A percentile compares a stretch with the other conserved stretches of the same genome.
These are phyloP conservation scores for Ornithoptera alexandrae DNA, from an alignment of 2,888 invertebrate genomes.

Conservation along the genomic window DNA sequence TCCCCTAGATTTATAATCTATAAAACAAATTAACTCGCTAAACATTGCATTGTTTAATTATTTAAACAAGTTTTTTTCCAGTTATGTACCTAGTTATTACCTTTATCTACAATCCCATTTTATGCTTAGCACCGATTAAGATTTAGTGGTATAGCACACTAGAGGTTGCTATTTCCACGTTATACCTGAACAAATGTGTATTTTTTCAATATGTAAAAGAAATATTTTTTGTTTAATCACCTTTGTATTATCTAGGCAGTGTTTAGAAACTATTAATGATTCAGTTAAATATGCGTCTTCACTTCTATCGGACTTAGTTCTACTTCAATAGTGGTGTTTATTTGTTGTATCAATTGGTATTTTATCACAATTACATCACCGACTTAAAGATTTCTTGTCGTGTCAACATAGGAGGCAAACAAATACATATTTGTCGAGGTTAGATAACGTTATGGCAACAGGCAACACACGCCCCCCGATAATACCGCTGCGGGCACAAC, in stretches of 20 bases:
- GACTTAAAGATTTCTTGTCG: constrained; percentile 39
- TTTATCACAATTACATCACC: constrained; percentile 44
- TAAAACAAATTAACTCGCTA: background rate
- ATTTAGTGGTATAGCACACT: too few species aligned
- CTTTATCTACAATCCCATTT: too few species aligned
- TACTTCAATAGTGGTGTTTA: background rate
- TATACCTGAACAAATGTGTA: too few species aligned
- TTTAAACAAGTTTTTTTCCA: background rate
- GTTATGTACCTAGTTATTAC: too few species aligned
- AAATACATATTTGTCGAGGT: constrained; percentile 35
- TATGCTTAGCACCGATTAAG: background rate
- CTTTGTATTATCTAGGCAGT: too few species aligned
- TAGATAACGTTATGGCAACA: constrained; percentile 49
- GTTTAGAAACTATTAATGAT: too few species aligned
- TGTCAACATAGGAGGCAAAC: constrained; percentile 36
- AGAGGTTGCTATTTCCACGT: too few species aligned
- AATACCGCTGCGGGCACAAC: constrained; percentile 46
- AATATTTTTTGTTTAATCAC: too few species aligned
- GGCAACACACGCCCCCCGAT: constrained; percentile 52
- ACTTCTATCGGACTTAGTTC: background rate
- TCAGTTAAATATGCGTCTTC: background rate
- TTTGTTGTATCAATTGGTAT: constrained; percentile 19
- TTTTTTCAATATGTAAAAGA: too few species aligned
- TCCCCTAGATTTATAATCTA: background rate
- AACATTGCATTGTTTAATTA: background rate